Base-by-base conservation (phyloP, 2,888 invertebrate species). In the Agrochola lychnidis region DNA sequence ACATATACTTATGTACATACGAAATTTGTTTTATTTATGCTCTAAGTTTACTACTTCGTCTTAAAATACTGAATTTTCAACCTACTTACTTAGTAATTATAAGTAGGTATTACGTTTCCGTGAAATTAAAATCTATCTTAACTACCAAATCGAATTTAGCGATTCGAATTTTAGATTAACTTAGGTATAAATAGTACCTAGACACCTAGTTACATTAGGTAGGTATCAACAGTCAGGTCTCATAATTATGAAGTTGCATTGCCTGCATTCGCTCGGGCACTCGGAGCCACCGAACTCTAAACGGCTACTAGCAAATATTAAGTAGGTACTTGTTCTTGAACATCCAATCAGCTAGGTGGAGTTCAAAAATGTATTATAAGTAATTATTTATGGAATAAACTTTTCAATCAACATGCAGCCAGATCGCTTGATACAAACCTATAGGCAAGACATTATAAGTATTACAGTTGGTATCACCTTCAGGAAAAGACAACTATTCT, bases 181-280 rank as follows among this genome's bases (percentile, higher is more conserved):
- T 45, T 45, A 56, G 6, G 25, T 10, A 30, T 5, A n/a, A n/a
- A 22, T 40, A 45, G 22, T 66, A 12, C 4, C 6, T 7, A 66
- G 30, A 5, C 10, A 40, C 5, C 16, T 45, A 66, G 10, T 69
- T 40, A 22, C n/a, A 16, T 51, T 42, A 73, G 14, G 53, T 53
- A 53, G 7, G 53, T 53, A 53, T 9, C 14, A 73, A 57, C 19
- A 10, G 25, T 22, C 25, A 40, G 48, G 22, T 22, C 25, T 16
- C 36, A 73, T 76, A 42, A 59, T n/a, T 57, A 51, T 75, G 48
- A n/a, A 68, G 42, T 51, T 61, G 22, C 25, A 42, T 61, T 69
- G 30, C 10, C 48, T 42, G 16, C 67, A 51, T 59, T 79, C 25
- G 14, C 42, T 61, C 30, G 30, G 25, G 14, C 14, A 62, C 14